Conservation (phyloP, 1,140 invertebrate genomes). For the Artemia franciscana region DNA sequence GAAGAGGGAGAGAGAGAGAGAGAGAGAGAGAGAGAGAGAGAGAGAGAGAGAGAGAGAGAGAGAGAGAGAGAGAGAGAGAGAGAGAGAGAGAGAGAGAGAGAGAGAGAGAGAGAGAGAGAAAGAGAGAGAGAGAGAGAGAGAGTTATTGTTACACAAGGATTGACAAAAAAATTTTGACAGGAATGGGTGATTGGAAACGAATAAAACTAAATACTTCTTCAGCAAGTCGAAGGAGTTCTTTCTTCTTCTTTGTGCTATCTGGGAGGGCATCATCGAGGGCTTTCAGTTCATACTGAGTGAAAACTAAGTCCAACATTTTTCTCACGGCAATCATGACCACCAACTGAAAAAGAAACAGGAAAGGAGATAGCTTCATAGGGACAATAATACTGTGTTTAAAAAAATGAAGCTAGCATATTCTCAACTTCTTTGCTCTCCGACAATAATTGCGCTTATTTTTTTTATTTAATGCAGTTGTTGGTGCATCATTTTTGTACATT, state of each 20-base stretch:
- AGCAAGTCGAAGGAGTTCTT: slow-evolving; percentile 21
- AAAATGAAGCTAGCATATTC: too few species aligned
- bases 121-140: not conserved
- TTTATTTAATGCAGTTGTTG: too few species aligned
- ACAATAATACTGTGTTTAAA: too few species aligned
- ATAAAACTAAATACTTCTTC: not conserved
- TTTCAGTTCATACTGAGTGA: slow-evolving; percentile 29
- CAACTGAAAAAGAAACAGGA: slow-evolving; percentile 25
- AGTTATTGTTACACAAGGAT: not conserved
- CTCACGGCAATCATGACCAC: slow-evolving; percentile 32
- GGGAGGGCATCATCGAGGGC: slow-evolving; percentile 35
- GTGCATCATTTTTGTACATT: too few species aligned
- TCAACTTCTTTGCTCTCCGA: too few species aligned
- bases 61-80: not conserved
- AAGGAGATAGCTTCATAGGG: too few species aligned
- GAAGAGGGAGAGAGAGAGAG: not conserved
- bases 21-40: not conserved
- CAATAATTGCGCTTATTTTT: too few species aligned
- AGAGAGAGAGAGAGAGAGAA: not conserved
- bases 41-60: not conserved
- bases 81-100: not conserved
- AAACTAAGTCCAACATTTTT: slow-evolving; percentile 31
- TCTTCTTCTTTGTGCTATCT: slow-evolving; percentile 24
- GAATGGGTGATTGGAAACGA: not conserved
- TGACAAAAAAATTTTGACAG: not conserved